Evolutionary conservation across 1,140 invertebrate genomes (phyloP).

Genomic region (Doryteuthis pealeii): DNA sequence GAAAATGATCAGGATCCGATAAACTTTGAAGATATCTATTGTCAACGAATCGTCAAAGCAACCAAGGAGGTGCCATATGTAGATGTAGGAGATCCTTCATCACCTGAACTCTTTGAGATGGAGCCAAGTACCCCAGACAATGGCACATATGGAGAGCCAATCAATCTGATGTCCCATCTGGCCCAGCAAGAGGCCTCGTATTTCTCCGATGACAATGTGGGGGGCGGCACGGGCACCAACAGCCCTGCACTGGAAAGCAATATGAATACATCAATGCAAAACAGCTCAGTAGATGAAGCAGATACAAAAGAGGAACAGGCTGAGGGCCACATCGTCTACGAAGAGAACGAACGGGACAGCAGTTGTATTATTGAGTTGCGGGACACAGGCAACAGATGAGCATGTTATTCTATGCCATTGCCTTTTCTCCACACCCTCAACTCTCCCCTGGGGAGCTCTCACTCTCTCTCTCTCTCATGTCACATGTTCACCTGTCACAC

Average conservation of each 20-base stretch:
- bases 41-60: conserved; percentile 37
- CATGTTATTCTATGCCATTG: too few relatives aligned
- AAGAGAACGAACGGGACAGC: conserved; percentile 39
- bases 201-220: conserved; percentile 38
- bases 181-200: conserved; percentile 44
- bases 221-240: background rate
- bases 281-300: conserved; percentile 11
- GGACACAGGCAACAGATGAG: conserved; percentile 1
- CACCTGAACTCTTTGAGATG: conserved; percentile 31
- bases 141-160: conserved; percentile 27
- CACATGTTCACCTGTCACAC: too few relatives aligned
- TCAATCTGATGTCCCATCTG: conserved; percentile 34
- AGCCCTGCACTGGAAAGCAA: background rate
- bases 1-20: conserved; percentile 45
- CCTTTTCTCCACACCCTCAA: too few relatives aligned
- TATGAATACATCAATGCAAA: conserved; percentile 13
- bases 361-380: conserved; percentile 32
- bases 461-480: too few relatives aligned
- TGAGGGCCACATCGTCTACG: conserved; percentile 29
- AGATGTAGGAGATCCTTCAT: conserved; percentile 32
- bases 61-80: conserved; percentile 44
- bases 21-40: conserved; percentile 37
- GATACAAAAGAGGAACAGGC: conserved; percentile 17
- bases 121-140: conserved; percentile 43
- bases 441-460: too few relatives aligned